Conservation (phyloP, 53 echinoderm and acorn worm species). For the Henricia sp. region DNA sequence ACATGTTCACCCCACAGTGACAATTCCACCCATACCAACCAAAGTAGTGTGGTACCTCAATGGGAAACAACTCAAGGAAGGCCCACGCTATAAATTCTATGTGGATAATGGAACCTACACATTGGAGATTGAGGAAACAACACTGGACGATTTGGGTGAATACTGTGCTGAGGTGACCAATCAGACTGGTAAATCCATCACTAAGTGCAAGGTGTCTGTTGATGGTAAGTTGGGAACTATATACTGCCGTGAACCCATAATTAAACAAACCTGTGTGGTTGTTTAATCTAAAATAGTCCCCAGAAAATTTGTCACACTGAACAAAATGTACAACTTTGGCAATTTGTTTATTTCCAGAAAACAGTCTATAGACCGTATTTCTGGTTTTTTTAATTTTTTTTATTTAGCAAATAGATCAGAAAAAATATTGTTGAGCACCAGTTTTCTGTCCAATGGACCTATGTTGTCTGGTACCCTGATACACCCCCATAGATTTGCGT, state of each 20-base stretch:
- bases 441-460: too few relatives aligned
- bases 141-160: slow-evolving; percentile 70
- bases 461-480: too few relatives aligned
- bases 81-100: slow-evolving; percentile 79
- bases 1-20: slow-evolving; percentile 50
- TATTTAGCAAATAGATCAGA: background rate
- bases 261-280: too few relatives aligned
- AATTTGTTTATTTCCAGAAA: too few relatives aligned
- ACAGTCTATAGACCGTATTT: too few relatives aligned
- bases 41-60: slow-evolving; percentile 88
- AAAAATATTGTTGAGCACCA: too few relatives aligned
- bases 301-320: too few relatives aligned
- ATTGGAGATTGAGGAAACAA: slow-evolving; percentile 91
- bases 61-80: slow-evolving; percentile 70
- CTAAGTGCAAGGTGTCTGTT: slow-evolving; percentile 82
- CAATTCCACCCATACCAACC: slow-evolving; percentile 78
- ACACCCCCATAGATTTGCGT: too few relatives aligned
- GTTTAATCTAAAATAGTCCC: too few relatives aligned
- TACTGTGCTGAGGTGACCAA: slow-evolving; percentile 87
- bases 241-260: too few relatives aligned
- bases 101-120: slow-evolving; percentile 86
- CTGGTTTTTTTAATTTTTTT: background rate
- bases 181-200: slow-evolving; percentile 75
- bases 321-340: too few relatives aligned
- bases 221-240: slow-evolving; percentile 75